phyloP scores from a whole-genome alignment of 2,113 vertebrate species.

The Hippopotamus amphibius region DNA sequence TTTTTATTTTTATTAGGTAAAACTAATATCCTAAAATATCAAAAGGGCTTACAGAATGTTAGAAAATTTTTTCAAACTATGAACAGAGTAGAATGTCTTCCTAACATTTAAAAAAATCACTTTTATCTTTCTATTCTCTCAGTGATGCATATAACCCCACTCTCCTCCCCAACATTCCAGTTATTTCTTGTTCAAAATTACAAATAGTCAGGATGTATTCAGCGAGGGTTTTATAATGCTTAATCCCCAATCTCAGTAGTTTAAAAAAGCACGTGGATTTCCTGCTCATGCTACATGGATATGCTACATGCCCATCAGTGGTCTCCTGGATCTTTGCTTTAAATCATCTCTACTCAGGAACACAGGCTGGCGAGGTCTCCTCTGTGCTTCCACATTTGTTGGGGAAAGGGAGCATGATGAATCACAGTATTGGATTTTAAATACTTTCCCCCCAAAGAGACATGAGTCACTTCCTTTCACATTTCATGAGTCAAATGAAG shows the following conservation, averaged over 20 bases:
- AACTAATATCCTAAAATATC: neutral
- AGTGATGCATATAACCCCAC: rapidly evolving
- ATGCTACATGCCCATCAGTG: rapidly evolving
- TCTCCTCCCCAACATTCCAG: too few relatives aligned
- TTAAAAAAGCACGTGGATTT: neutral
- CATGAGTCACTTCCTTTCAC: neutral
- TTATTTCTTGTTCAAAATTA: neutral
- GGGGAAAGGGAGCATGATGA: neutral
- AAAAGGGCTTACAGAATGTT: neutral
- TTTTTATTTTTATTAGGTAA: neutral
- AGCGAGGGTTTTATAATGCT: neutral
- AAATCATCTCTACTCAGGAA: neutral
- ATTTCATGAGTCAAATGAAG: neutral
- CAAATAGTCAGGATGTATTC: neutral
- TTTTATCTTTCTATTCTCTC: neutral
- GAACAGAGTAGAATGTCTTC: neutral
- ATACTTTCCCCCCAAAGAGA: neutral
- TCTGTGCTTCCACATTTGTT: neutral
- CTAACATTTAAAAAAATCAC: neutral
- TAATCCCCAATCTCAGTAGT: neutral
- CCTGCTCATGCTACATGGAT: rapidly evolving
- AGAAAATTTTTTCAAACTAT: neutral
- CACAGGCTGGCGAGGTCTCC: rapidly evolving
- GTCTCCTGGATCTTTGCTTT: neutral
- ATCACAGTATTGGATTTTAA: neutral